Conservation (phyloP, 2,797 vertebrate species). For the Tokudaia muenninki region DNA sequence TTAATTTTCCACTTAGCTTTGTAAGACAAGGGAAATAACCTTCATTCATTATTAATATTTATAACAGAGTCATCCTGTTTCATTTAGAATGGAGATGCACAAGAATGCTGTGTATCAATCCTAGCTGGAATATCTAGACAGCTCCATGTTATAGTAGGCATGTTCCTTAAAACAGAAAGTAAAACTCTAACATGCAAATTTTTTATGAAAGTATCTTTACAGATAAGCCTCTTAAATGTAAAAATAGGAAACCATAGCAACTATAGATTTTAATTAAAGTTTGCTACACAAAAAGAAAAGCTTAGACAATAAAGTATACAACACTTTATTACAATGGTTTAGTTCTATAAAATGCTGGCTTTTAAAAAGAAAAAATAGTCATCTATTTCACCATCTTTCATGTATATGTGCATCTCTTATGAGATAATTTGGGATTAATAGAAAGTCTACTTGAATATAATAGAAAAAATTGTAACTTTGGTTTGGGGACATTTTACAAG, state of each 20-base stretch:
- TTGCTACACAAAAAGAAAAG: slow-evolving; percentile 66
- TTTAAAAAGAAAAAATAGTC: slow-evolving; percentile 27
- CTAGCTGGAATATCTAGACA: neutral
- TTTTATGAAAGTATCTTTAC: slow-evolving; percentile 73
- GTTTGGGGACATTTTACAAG: slow-evolving; percentile 36
- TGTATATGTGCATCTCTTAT: neutral
- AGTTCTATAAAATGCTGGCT: slow-evolving; percentile 21
- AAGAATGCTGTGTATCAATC: neutral
- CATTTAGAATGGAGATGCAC: slow-evolving; percentile 10
- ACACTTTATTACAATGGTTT: slow-evolving; percentile 57
- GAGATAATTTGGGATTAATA: slow-evolving; percentile 40
- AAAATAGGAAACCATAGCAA: slow-evolving; percentile 71
- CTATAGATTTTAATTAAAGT: slow-evolving; percentile 77
- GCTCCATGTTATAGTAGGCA: neutral
- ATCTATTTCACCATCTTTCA: slow-evolving; percentile 10
- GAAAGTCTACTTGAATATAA: slow-evolving; percentile 48
- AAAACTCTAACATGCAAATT: slow-evolving; percentile 54
- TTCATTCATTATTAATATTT: slow-evolving; percentile 70
- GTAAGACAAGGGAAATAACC: slow-evolving; percentile 62
- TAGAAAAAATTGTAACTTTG: slow-evolving; percentile 31
- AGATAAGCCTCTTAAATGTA: slow-evolving; percentile 61
- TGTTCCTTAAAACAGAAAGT: slow-evolving; percentile 22
- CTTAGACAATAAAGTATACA: slow-evolving; percentile 61
- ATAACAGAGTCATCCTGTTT: slow-evolving; percentile 45
- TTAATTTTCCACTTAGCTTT: slow-evolving; percentile 77